Conservation (phyloP, 1,140 invertebrate genomes). For the Pseudomyrmex pallidus region DNA sequence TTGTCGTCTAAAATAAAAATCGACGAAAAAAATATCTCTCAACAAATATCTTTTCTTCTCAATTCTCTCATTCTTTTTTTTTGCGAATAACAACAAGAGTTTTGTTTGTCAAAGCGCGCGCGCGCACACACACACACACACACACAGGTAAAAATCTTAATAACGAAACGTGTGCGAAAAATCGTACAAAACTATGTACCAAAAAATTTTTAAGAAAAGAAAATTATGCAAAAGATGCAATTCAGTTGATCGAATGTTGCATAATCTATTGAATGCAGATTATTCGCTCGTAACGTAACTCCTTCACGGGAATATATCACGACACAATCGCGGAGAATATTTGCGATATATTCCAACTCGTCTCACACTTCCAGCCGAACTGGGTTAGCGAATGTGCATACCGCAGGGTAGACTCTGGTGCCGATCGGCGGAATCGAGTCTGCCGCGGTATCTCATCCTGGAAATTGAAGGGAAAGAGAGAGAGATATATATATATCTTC, state of each 20-base stretch:
- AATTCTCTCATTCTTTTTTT: too few species aligned
- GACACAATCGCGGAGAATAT: conserved; percentile 6
- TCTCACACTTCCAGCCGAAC: conserved; percentile 30
- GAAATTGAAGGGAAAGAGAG: conserved; percentile 25
- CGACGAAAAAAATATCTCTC: too few species aligned
- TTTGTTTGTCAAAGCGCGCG: too few species aligned
- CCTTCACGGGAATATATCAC: not conserved
- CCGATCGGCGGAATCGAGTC: conserved; percentile 32
- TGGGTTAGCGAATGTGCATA: conserved; percentile 36
- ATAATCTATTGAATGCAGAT: not conserved
- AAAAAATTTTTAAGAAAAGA: too few species aligned
- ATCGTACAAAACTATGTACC: too few species aligned
- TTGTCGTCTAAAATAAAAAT: too few species aligned
- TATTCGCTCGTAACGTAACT: not conserved
- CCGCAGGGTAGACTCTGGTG: conserved; percentile 8
- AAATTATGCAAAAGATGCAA: not conserved
- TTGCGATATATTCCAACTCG: not conserved
- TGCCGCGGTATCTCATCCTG: conserved; percentile 10
- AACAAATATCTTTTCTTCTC: too few species aligned
- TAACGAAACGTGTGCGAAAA: too few species aligned
- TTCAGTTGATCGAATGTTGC: not conserved
- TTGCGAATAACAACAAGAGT: too few species aligned
- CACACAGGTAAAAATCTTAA: too few species aligned
- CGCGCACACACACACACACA: too few species aligned
- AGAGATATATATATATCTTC: conserved; percentile 34